Base-by-base conservation (phyloP, 53 echinoderm and acorn worm genomes). In the Astropecten irregularis region DNA sequence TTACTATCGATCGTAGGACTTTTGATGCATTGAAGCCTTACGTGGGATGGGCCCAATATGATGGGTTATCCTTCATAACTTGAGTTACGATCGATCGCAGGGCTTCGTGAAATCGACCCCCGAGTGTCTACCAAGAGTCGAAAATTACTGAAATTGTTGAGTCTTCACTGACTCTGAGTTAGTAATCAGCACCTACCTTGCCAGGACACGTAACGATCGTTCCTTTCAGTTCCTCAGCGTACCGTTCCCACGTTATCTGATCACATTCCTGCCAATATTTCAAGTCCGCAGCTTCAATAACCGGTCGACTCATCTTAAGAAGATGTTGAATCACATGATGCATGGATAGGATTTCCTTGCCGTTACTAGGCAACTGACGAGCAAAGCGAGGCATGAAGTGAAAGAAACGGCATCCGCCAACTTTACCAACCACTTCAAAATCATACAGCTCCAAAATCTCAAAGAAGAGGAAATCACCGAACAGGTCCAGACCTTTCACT, bases 311-410 rank as follows among this genome's bases (percentile, higher is more conserved):
- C 66, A 81, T 92, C 31, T 57, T 52, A 2, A 95, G 66, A 46
- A 94, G 51, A 13, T 86, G 65, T 38, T 81, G 83, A 19, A 86
- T 46, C 21, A 86, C 99, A 5, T 99, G 99, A 55, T 99, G 99
- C 99, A 99, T 99, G 40, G 99, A 99, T 10, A 99, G 85, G 49
- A 99, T 92, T 79, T 99, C 99, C 63, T 92, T 99, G 49, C 99
- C 99, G 47, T 95, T 99, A 90, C 95, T 93, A 1, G 94, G 99
- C 9, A 99, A 74, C 13, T 83, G 79, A 29, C 99, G 88, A n/a
- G 93, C 94, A 82, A 99, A 99, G 2, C 99, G 76, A 0, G 99
- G 99, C 99, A 99, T 95, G 84, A 99, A 92, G 53, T 99, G 94
- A 73, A 92, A 99, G 39, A 83, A 82, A 6, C 88, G 85, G 65